Percentiles rank a stretch among this genome's conserved stretches.
Evolutionary conservation across 2,797 vertebrate genomes (phyloP).

Genomic region (Ctenopoma kingsleyae): DNA sequence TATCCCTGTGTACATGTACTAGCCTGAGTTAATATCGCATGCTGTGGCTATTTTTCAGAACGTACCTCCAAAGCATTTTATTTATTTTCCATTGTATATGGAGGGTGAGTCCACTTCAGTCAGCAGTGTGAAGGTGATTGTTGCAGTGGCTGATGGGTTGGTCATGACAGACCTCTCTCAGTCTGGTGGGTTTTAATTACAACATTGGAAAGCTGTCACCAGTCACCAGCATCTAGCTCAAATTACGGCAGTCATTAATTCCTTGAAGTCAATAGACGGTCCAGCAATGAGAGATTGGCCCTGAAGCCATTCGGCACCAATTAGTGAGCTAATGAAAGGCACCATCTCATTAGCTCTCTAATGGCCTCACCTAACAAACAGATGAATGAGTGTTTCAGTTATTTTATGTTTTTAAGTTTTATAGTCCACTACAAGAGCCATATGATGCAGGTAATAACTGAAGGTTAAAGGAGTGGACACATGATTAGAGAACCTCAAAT

Average conservation of each 20-base stretch:
- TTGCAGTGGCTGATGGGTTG: conserved; percentile 25
- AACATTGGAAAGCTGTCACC: conserved; percentile 68
- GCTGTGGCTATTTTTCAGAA: conserved; percentile 14
- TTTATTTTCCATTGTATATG: conserved; percentile 6
- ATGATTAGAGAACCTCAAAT: conserved; percentile 38
- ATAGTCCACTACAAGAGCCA: conserved; percentile 21
- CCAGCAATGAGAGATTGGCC: conserved; percentile 44
- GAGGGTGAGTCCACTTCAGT: conserved; percentile 1
- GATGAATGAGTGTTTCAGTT: conserved; percentile 43
- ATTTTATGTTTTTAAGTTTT: conserved; percentile 39
- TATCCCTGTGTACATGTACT: conserved; percentile 41
- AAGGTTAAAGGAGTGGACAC: conserved; percentile 6
- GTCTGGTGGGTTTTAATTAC: conserved; percentile 69
- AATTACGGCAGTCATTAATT: conserved; percentile 76
- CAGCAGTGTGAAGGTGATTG: conserved; percentile 21
- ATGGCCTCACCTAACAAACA: conserved; percentile 58
- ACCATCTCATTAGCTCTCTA: conserved; percentile 61
- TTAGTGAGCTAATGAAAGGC: conserved; percentile 73
- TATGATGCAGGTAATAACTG: conserved; percentile 9
- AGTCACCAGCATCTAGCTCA: conserved; percentile 56
- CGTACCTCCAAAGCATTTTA: conserved; percentile 9
- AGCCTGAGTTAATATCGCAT: conserved; percentile 5
- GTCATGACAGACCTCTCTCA: conserved; percentile 37
- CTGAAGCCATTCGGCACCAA: conserved; percentile 60
- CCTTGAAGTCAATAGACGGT: conserved; percentile 57